Percentiles rank a stretch among this genome's conserved stretches.
phyloP scores from a whole-genome alignment of 1,140 invertebrate species.

The Drosophila melanica region DNA sequence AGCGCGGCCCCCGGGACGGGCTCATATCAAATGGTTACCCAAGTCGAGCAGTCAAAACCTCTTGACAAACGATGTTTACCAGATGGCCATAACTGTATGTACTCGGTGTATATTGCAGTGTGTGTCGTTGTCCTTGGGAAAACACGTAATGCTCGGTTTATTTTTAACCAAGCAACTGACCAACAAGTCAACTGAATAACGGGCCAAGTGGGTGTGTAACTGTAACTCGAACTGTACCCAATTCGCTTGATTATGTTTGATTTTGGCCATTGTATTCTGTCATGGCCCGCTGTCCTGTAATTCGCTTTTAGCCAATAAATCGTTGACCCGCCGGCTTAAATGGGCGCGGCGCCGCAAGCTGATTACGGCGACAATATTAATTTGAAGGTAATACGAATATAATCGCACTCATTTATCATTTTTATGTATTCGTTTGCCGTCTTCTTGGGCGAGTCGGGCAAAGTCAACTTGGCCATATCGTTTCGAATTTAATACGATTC shows the following conservation, averaged over 20 bases:
- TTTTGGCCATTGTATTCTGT: constrained; percentile 48
- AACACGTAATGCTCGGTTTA: constrained; percentile 67
- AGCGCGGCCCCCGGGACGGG: not conserved
- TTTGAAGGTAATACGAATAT: constrained; percentile 73
- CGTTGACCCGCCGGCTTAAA: constrained; percentile 31
- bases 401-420: constrained; percentile 79
- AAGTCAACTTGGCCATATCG: constrained; percentile 16
- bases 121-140: constrained; percentile 43
- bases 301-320: constrained; percentile 76
- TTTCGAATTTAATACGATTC: constrained; percentile 33
- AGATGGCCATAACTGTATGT: constrained; percentile 36
- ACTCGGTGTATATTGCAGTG: constrained; percentile 30
- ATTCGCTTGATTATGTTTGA: constrained; percentile 81
- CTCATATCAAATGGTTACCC: not conserved
- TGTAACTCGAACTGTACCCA: constrained; percentile 61
- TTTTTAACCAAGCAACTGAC: constrained; percentile 67
- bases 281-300: constrained; percentile 58
- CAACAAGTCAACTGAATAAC: constrained; percentile 34
- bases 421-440: constrained; percentile 51
- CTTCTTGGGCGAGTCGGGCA: constrained; percentile 16
- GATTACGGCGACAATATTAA: constrained; percentile 68
- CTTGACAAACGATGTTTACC: constrained; percentile 81
- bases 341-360: constrained; percentile 63
- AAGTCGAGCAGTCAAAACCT: constrained; percentile 55
- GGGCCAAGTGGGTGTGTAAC: constrained; percentile 48